Conservation (phyloP, 2,797 vertebrate species). For the Coracias cyanogaster region DNA sequence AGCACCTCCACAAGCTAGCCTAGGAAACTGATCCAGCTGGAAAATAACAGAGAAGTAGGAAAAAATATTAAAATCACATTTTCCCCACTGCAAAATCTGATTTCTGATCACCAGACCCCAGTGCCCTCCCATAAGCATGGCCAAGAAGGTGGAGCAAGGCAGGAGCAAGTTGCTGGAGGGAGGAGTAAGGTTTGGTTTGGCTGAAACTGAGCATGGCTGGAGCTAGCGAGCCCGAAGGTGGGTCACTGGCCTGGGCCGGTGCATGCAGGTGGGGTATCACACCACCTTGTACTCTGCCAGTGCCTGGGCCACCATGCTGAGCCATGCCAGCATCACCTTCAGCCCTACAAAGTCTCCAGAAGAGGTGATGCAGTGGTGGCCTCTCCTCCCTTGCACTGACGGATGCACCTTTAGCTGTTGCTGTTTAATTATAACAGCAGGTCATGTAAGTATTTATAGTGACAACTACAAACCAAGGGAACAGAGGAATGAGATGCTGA, state of each 20-base stretch:
- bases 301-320: neutral
- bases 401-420: neutral
- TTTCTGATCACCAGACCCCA: neutral
- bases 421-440: neutral
- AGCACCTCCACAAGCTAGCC: neutral
- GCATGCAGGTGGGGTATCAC: neutral
- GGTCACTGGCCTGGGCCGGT: accelerated
- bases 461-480: neutral
- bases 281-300: accelerated
- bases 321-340: neutral
- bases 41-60: neutral
- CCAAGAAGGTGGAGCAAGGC: neutral
- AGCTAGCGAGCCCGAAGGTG: neutral
- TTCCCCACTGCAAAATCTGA: neutral
- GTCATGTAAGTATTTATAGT: neutral
- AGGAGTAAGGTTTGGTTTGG: neutral
- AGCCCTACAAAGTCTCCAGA: neutral
- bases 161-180: neutral
- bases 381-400: neutral
- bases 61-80: neutral
- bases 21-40: neutral
- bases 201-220: neutral
- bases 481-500: neutral
- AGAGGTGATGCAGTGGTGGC: accelerated
- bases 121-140: neutral